Evolutionary conservation across 2,888 invertebrate species (phyloP), one percentile per base, ranked within the genome.

Genomic region (Euspilapteryx auroguttella): DNA sequence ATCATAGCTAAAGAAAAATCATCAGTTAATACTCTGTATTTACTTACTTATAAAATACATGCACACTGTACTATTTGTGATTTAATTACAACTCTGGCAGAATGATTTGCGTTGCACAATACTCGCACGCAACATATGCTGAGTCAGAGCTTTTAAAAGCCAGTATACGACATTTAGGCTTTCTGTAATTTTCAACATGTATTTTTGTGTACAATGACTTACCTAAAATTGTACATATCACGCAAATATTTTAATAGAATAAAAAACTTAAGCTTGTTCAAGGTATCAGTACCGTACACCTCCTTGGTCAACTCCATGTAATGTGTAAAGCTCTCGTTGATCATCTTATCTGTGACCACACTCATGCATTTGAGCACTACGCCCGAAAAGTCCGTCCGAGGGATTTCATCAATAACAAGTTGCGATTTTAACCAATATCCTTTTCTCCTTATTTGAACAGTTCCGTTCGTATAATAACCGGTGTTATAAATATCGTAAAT

Each of bases 141-240:
- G n/a, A n/a, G n/a, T n/a, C n/a, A n/a, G n/a, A n/a, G n/a, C n/a
- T n/a, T n/a, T n/a, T n/a, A n/a, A n/a, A n/a, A n/a, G n/a, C n/a
- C n/a, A n/a, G n/a, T n/a, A n/a, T n/a, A n/a, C n/a, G n/a, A n/a
- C n/a, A n/a, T n/a, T n/a, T n/a, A n/a, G n/a, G n/a, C n/a, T n/a
- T n/a, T n/a, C n/a, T n/a, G n/a, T n/a, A n/a, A n/a, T n/a, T n/a
- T n/a, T n/a, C n/a, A n/a, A n/a, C n/a, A n/a, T n/a, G n/a, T n/a
- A n/a, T n/a, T n/a, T n/a, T n/a, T n/a, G n/a, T n/a, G n/a, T n/a
- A n/a, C n/a, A n/a, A n/a, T n/a, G n/a, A n/a, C 66, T 69, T 57
- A 84, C 85, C 79, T 81, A 47, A 85, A 81, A 57, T 85, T 85
- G 44, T 76, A 85, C 55, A 84, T 78, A 37, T 85, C 81, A 36